phyloP scores from a whole-genome alignment of 2,888 invertebrate genomes.

The Argyra leucocephala region DNA sequence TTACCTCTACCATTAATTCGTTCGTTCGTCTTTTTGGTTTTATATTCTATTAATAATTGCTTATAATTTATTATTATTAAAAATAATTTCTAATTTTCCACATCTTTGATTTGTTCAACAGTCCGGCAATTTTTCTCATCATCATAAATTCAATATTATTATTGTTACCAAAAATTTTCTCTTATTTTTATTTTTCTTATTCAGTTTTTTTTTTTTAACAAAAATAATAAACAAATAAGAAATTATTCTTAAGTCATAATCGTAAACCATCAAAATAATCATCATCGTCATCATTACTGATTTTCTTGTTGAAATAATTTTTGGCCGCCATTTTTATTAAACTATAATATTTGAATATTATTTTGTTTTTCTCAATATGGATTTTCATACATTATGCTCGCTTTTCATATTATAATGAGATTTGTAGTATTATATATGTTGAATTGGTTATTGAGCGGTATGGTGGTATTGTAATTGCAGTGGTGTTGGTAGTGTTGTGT shows the following conservation, averaged over 20 bases:
- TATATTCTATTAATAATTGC: conserved; percentile 1
- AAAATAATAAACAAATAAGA: not conserved
- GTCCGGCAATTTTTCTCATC: conserved; percentile 10
- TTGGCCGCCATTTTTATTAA: not conserved
- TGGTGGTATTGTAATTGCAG: no score
- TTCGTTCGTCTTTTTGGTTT: no score
- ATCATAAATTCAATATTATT: conserved; percentile 6
- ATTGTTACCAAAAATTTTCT: not conserved
- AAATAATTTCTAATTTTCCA: conserved; percentile 11
- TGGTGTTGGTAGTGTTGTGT: no score
- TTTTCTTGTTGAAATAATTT: not conserved
- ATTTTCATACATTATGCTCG: no score
- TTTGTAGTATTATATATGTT: no score
- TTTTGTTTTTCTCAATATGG: no score
- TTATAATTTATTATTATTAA: conserved; percentile 9
- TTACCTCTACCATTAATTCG: no score
- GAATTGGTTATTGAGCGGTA: no score
- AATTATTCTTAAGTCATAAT: conserved; percentile 4
- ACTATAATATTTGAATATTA: no score
- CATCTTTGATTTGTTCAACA: conserved; percentile 10
- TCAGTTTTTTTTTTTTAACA: no score
- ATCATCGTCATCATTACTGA: not conserved
- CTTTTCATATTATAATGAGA: no score
- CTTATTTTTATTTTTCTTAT: no score
- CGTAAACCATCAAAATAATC: not conserved